Percentiles rank a stretch among this genome's conserved stretches.
Evolutionary conservation across 2,888 invertebrate species (phyloP).

Genomic region (Parnassius glacialis): DNA sequence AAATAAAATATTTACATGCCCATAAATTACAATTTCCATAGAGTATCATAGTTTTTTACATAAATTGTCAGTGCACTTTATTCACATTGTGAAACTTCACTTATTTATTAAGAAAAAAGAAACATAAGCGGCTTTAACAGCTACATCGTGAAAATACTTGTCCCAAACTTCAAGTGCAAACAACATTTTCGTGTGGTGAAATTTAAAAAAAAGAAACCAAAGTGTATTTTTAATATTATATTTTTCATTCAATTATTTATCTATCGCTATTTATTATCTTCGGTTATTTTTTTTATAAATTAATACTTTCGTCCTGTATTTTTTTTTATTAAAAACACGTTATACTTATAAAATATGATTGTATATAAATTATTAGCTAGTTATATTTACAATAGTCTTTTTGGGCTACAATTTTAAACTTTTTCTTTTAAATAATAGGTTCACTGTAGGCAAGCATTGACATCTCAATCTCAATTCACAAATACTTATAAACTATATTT

Average conservation of each 20-base stretch:
- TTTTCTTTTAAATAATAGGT: conserved; percentile 51
- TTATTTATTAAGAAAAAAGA: conserved; percentile 31
- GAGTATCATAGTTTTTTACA: conserved; percentile 58
- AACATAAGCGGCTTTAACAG: conserved; percentile 46
- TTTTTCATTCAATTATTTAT: conserved; percentile 45
- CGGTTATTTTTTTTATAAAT: conserved; percentile 59
- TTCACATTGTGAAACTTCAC: conserved; percentile 64
- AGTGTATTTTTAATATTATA: conserved; percentile 36
- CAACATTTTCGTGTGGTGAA: conserved; percentile 28
- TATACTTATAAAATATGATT: conserved; percentile 60
- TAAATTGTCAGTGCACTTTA: conserved; percentile 64
- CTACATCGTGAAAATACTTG: conserved; percentile 52
- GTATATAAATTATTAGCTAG: conserved; percentile 66
- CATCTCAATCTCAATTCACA: conserved; percentile 48
- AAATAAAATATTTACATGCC: conserved; percentile 46
- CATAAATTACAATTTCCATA: conserved; percentile 59
- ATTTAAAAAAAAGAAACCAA: conserved; percentile 26
- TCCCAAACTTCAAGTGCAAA: conserved; percentile 34
- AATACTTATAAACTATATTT: conserved; percentile 42
- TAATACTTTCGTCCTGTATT: conserved; percentile 66
- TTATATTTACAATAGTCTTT: conserved; percentile 73
- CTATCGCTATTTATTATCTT: conserved; percentile 73
- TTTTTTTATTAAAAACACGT: conserved; percentile 49
- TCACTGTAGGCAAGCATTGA: conserved; percentile 69
- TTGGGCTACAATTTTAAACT: conserved; percentile 60